These are phyloP conservation scores for Notodonta dromedarius DNA, from an alignment of 2,888 invertebrate species.

Conservation along the genomic window DNA sequence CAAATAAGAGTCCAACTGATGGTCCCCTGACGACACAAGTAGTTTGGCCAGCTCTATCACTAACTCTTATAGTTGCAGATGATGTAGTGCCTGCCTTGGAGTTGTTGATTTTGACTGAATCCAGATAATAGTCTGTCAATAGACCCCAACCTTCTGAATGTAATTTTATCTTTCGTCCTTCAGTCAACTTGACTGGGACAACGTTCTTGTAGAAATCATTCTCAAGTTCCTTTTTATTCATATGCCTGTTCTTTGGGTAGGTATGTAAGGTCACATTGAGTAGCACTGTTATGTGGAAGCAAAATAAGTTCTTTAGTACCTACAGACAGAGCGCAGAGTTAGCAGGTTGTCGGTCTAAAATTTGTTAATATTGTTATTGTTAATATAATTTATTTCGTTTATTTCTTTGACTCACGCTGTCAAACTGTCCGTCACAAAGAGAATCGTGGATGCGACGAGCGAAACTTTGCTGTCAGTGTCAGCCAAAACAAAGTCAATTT, in stretches of 20 bases:
- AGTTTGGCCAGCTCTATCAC: slow-evolving; percentile 67
- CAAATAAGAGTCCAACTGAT: slow-evolving; percentile 65
- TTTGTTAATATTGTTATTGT: too few relatives aligned
- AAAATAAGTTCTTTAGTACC: too few relatives aligned
- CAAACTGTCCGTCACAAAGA: too few relatives aligned
- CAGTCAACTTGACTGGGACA: slow-evolving; percentile 64
- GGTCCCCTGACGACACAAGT: slow-evolving; percentile 67
- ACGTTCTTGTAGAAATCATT: slow-evolving; percentile 49
- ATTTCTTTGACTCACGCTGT: too few relatives aligned
- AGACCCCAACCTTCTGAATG: slow-evolving; percentile 65
- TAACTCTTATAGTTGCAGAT: slow-evolving; percentile 68
- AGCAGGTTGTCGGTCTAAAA: too few relatives aligned
- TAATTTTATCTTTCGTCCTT: slow-evolving; percentile 57
- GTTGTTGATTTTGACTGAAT: slow-evolving; percentile 73
- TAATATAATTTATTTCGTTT: too few relatives aligned
- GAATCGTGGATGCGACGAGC: too few relatives aligned
- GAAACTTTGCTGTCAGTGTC: too few relatives aligned
- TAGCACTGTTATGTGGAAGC: too few relatives aligned
- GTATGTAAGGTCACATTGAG: background rate
- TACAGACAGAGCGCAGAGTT: too few relatives aligned
- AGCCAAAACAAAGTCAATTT: too few relatives aligned
- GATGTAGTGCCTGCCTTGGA: slow-evolving; percentile 44
- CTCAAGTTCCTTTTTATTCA: slow-evolving; percentile 38
- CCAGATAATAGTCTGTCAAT: slow-evolving; percentile 68
- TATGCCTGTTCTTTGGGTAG: slow-evolving; percentile 16